phyloP scores from a whole-genome alignment of 2,888 invertebrate species.

The Phengaris arion region DNA sequence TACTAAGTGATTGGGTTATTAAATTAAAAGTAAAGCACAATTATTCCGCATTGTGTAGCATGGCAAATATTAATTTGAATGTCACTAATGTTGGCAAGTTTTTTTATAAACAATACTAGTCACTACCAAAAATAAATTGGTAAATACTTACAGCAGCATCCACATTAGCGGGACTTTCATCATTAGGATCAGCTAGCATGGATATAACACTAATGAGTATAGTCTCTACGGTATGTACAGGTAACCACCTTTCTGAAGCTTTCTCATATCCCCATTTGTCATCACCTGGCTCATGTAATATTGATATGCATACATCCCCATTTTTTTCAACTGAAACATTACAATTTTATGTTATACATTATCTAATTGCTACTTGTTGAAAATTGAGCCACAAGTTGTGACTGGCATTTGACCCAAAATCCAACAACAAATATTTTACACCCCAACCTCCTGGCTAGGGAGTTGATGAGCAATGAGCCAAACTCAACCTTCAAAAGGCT shows the following conservation, averaged over 20 bases:
- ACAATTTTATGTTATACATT: constrained; percentile 16
- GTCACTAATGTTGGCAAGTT: too few relatives aligned
- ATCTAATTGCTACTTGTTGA: background rate
- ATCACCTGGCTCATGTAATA: constrained; percentile 98
- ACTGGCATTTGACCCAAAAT: too few relatives aligned
- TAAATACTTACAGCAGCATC: constrained; percentile 94
- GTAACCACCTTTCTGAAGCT: constrained; percentile 98
- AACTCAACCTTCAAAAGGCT: too few relatives aligned
- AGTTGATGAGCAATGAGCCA: too few relatives aligned
- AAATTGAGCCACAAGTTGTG: background rate
- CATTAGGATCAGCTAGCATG: constrained; percentile 99
- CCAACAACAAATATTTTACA: too few relatives aligned
- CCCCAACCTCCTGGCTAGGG: too few relatives aligned
- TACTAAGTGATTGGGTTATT: too few relatives aligned
- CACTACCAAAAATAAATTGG: background rate
- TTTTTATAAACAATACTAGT: background rate
- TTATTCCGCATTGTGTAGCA: too few relatives aligned
- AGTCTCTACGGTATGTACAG: constrained; percentile 99
- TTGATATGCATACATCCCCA: constrained; percentile 99
- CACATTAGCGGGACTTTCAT: constrained; percentile 99
- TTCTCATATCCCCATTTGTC: constrained; percentile 99
- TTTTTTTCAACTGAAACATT: constrained; percentile 91
- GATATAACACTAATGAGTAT: constrained; percentile 99
- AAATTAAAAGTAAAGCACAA: too few relatives aligned
- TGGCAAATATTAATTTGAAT: too few relatives aligned